A percentile compares a stretch with the other conserved stretches of the same genome.
These are phyloP conservation scores for Nineta flava DNA, from an alignment of 2,888 invertebrate genomes.

Conservation along the genomic window DNA sequence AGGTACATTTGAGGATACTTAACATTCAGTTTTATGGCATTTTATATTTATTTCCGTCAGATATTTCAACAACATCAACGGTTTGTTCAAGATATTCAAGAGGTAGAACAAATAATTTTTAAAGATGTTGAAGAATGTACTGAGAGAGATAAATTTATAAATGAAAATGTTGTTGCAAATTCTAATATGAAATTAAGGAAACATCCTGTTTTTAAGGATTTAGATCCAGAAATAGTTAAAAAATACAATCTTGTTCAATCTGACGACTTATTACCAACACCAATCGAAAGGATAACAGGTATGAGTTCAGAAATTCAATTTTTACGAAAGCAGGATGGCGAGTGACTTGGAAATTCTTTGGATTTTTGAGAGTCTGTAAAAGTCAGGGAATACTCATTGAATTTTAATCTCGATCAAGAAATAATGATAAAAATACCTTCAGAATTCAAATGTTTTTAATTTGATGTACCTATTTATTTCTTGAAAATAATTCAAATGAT, in stretches of 20 bases:
- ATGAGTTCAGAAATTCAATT: too few species aligned
- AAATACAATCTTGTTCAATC: constrained; percentile 20
- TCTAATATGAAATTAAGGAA: constrained; percentile 19
- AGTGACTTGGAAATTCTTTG: too few species aligned
- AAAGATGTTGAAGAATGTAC: constrained; percentile 18
- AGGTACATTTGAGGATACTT: constrained; percentile 10
- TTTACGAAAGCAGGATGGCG: too few species aligned
- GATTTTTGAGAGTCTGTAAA: too few species aligned
- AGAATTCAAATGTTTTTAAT: too few species aligned
- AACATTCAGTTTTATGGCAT: background rate
- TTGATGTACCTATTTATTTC: too few species aligned
- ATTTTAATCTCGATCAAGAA: too few species aligned
- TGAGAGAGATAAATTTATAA: constrained; percentile 15
- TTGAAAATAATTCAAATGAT: too few species aligned
- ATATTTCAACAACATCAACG: constrained; percentile 11
- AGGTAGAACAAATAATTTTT: constrained; percentile 19
- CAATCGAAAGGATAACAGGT: constrained; percentile 12
- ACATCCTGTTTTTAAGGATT: constrained; percentile 14
- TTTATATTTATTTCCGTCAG: constrained; percentile 8
- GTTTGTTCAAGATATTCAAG: constrained; percentile 13
- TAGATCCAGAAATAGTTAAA: constrained; percentile 11
- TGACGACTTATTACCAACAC: constrained; percentile 19
- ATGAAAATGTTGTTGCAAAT: constrained; percentile 12
- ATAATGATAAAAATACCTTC: too few species aligned
- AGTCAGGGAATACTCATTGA: too few species aligned